Percentiles rank a stretch among this genome's conserved stretches.
These are phyloP conservation scores for Aleiodes testaceus DNA, from an alignment of 2,888 invertebrate genomes.

Conservation along the genomic window DNA sequence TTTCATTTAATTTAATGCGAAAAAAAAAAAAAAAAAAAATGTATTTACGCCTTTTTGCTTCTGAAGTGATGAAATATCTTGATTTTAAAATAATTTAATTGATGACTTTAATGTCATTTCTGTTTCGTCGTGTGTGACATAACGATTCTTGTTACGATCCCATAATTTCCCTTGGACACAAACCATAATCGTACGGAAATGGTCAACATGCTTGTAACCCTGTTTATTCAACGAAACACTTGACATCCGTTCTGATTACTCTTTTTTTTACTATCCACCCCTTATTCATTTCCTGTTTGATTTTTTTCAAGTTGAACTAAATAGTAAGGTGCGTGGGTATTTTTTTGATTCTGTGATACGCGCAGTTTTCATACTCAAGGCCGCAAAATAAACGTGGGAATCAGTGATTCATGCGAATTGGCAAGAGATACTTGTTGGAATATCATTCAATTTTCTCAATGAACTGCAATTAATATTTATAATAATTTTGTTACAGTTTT, in stretches of 20 bases:
- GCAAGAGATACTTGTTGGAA: not conserved
- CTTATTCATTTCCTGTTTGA: conserved; percentile 8
- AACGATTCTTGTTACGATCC: conserved; percentile 22
- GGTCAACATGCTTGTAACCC: conserved; percentile 16
- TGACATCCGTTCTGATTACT: conserved; percentile 15
- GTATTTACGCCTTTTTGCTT: too few species aligned
- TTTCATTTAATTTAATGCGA: too few species aligned
- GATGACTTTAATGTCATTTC: not conserved
- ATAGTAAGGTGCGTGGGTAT: conserved; percentile 7
- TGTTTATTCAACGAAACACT: conserved; percentile 29
- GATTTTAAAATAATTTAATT: too few species aligned
- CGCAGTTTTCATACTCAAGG: conserved; percentile 6
- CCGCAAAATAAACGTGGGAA: not conserved
- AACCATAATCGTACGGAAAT: conserved; percentile 17
- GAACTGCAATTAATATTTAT: too few species aligned
- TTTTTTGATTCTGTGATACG: not conserved
- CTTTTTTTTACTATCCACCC: conserved; percentile 8
- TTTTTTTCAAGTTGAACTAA: conserved; percentile 4
- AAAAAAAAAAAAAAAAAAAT: too few species aligned
- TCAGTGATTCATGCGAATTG: conserved; percentile 22
- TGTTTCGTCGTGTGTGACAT: conserved; percentile 1
- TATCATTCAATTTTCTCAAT: too few species aligned
- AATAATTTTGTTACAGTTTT: too few species aligned
- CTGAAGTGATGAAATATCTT: too few species aligned
- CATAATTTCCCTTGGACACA: not conserved